phyloP scores from a whole-genome alignment of 2,113 vertebrate genomes.

The Clarias batrachus region DNA sequence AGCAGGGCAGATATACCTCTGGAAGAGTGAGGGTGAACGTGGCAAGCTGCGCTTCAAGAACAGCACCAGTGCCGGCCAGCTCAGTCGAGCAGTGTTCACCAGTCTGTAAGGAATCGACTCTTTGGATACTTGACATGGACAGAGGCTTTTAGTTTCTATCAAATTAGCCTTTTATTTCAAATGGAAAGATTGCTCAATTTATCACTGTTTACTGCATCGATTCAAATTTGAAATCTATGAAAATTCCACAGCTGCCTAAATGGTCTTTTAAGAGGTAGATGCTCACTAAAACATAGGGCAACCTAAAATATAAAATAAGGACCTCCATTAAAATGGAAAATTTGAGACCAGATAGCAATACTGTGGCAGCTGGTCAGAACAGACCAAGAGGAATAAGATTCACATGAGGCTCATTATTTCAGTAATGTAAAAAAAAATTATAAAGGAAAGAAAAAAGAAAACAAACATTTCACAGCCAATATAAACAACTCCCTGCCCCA shows the following conservation, averaged over 20 bases:
- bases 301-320: neutral
- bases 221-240: neutral
- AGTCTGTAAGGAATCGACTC: conserved; percentile 76
- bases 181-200: neutral
- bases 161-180: conserved; percentile 21
- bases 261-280: conserved; percentile 32
- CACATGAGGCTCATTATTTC: conserved; percentile 16
- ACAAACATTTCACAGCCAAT: conserved; percentile 43
- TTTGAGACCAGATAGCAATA: neutral
- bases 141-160: conserved; percentile 52
- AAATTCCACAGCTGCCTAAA: conserved; percentile 31
- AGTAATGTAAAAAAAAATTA: neutral
- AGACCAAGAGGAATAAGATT: conserved; percentile 1
- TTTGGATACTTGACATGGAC: conserved; percentile 73
- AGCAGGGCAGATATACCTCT: conserved; percentile 75
- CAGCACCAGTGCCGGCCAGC: conserved; percentile 61
- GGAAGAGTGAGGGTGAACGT: conserved; percentile 66
- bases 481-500: conserved; percentile 7
- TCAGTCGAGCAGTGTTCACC: conserved; percentile 71
- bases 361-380: conserved; percentile 16
- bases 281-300: conserved; percentile 11
- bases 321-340: conserved; percentile 15
- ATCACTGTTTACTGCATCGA: neutral
- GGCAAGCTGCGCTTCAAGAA: conserved; percentile 31
- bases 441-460: neutral